phyloP scores from a whole-genome alignment of 2,888 invertebrate genomes.

The Rotaria socialis region DNA sequence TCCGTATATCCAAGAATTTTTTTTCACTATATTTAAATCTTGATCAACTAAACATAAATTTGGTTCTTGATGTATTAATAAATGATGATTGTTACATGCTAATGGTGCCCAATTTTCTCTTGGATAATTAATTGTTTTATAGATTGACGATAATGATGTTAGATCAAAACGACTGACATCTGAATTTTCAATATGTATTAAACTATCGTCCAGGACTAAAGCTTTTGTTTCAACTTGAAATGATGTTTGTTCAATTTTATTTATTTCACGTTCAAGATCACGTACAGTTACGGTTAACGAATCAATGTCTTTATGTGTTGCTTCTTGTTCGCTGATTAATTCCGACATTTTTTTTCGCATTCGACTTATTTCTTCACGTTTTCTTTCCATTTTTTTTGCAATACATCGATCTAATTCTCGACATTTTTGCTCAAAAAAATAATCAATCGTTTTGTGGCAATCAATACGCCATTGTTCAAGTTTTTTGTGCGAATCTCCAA shows the following conservation, averaged over 20 bases:
- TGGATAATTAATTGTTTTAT: constrained; percentile 8
- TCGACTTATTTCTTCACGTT: neutral
- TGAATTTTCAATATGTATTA: constrained; percentile 2
- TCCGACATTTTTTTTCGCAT: neutral
- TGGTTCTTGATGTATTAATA: constrained; percentile 27
- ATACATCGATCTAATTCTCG: neutral
- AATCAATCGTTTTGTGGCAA: neutral
- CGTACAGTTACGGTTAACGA: neutral
- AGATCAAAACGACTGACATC: neutral
- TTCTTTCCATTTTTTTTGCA: neutral
- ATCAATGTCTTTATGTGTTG: constrained; percentile 2
- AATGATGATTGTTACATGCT: neutral
- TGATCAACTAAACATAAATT: constrained; percentile 33
- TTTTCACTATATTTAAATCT: neutral
- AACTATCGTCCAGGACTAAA: neutral
- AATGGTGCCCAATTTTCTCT: constrained; percentile 18
- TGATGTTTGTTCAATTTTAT: neutral
- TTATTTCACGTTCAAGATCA: neutral
- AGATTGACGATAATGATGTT: neutral
- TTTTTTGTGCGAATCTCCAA: neutral
- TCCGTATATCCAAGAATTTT: constrained; percentile 33
- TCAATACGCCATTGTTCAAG: neutral
- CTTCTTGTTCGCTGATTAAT: neutral
- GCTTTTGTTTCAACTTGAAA: neutral
- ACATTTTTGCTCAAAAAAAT: constrained; percentile 8